These are phyloP conservation scores for Tetrax tetrax DNA, from an alignment of 2,113 vertebrate species.

Conservation along the genomic window DNA sequence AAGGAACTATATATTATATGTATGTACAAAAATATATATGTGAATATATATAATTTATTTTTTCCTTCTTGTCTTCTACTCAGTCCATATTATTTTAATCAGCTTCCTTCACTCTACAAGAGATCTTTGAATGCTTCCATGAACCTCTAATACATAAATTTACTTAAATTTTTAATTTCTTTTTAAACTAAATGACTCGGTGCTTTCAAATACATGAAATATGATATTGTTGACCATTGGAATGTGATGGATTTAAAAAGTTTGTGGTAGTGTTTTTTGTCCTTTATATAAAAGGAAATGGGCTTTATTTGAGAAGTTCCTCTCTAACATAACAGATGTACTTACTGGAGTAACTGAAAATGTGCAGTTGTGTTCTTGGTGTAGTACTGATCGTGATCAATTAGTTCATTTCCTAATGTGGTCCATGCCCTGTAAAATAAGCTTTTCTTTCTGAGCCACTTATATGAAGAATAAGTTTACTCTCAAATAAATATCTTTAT, in stretches of 20 bases:
- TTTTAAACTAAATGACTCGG: background rate
- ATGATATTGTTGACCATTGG: background rate
- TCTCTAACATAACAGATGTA: background rate
- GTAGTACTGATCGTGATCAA: background rate
- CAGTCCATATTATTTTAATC: background rate
- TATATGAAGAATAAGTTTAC: background rate
- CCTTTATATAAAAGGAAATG: background rate
- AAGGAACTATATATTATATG: background rate
- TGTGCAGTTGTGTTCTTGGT: background rate
- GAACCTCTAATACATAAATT: background rate
- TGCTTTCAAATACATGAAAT: background rate
- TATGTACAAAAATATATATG: too few species aligned
- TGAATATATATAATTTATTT: too few species aligned
- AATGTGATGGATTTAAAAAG: background rate
- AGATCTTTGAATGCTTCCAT: background rate
- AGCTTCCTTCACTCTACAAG: background rate
- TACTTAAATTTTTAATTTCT: background rate
- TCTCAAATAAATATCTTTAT: background rate
- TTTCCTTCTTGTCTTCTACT: background rate
- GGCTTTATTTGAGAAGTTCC: background rate
- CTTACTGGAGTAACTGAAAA: background rate
- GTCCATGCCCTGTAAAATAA: background rate
- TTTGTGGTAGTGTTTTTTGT: background rate
- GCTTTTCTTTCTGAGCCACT: background rate
- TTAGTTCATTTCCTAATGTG: background rate